Evolutionary conservation across 53 echinoderm and acorn worm genomes (phyloP).

Genomic region (Henricia sp.): DNA sequence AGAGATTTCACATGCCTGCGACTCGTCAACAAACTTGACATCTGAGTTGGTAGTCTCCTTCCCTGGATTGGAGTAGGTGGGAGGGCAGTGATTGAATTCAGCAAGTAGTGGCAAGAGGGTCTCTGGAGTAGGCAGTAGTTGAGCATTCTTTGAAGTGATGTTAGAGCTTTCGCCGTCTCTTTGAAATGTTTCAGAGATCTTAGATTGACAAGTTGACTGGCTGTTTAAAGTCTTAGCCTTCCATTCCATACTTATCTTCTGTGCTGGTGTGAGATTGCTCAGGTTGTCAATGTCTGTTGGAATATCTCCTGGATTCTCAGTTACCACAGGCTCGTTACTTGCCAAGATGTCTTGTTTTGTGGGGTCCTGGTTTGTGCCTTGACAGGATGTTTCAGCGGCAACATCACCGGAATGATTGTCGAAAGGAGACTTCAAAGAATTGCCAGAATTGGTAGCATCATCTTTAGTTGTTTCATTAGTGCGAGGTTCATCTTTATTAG

Average conservation of each 20-base stretch:
- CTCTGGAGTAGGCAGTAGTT: background rate
- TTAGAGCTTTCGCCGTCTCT: background rate
- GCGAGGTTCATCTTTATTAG: background rate
- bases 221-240: background rate
- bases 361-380: background rate
- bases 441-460: background rate
- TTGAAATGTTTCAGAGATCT: background rate
- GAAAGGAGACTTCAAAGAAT: background rate
- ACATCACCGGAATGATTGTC: background rate
- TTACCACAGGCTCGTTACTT: background rate
- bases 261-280: slow-evolving; percentile 24
- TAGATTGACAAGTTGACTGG: background rate
- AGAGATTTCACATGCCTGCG: no score
- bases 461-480: background rate
- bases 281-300: background rate
- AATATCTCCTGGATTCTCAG: background rate
- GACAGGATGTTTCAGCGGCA: background rate
- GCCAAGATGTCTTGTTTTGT: background rate
- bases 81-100: no score
- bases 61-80: no score
- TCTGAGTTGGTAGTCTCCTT: no score
- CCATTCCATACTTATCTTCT: slow-evolving; percentile 54
- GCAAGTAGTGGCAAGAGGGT: background rate
- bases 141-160: background rate
- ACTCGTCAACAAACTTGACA: no score